Base-by-base conservation (phyloP, 2,888 invertebrate species). In the Chrysolina oricalcia region DNA sequence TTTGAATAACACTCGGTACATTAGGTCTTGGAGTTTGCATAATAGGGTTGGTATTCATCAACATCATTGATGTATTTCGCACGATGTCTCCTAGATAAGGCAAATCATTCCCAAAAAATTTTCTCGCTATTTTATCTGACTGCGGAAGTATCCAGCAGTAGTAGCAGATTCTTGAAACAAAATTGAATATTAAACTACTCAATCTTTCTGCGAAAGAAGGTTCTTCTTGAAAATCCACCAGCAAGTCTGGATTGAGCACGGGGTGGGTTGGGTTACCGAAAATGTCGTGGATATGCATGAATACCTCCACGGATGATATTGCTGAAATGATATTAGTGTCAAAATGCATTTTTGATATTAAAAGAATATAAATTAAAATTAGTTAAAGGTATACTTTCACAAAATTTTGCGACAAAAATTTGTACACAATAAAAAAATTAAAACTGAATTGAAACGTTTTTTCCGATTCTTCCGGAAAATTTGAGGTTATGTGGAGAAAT, bases 71-170 rank as follows among this genome's bases (percentile, higher is more conserved):
- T 27, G 81, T 73, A 73, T 78, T 79, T 43, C 59, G 75, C 46
- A 75, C 77, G 10, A 81, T 77, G 21, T 81, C 80, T 13, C 80
- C 81, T n/a, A 82, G 66, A 70, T 81, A 80, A 15, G 82, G 82
- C 43, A 82, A 35, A 59, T 79, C 70, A 3, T 68, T 63, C 2
- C 77, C 76, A 13, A 82, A 64, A 64, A 73, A 68, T 56, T 70
- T 75, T 67, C 78, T 81, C 23, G 80, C 75, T 19, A 78, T 80
- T 10, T 19, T 56, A 69, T 82, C 81, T 40, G 80, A 77, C 43
- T 77, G 73, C 6, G 80, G 80, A 27, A 82, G 43, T 43, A 79
- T 74, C 17, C 67, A n/a, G 19, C 70, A 68, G 21, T 76, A 67
- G 43, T 76, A 76, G 11, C 21, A 46, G 62, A 71, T 40, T 71